Conservation (phyloP, 2,888 invertebrate genomes). For the Melinaea menophilus region DNA sequence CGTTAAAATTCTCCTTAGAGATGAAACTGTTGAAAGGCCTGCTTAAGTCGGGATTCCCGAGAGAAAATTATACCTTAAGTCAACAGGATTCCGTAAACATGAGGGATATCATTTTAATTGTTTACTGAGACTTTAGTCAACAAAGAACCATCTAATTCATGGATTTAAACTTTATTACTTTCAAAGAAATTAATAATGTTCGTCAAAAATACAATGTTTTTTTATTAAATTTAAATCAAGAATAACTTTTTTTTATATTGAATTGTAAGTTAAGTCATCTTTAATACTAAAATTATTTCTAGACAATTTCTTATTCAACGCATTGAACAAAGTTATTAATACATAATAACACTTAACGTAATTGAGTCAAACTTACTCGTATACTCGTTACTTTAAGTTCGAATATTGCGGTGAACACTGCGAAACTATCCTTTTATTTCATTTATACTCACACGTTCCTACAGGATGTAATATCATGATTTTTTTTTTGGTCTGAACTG, state of each 20-base stretch:
- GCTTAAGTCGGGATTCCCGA: no score
- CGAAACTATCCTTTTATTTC: slow-evolving; percentile 30
- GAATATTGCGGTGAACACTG: slow-evolving; percentile 22
- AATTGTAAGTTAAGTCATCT: no score
- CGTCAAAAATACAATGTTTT: neutral
- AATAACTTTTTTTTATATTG: no score
- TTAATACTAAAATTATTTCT: neutral
- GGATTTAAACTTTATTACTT: slow-evolving; percentile 42
- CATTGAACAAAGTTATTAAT: slow-evolving; percentile 24
- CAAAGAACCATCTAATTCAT: slow-evolving; percentile 57
- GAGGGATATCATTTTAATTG: slow-evolving; percentile 68
- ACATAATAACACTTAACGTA: slow-evolving; percentile 27
- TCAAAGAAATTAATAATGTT: slow-evolving; percentile 30
- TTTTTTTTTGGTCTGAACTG: slow-evolving; percentile 13
- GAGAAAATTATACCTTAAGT: slow-evolving; percentile 65
- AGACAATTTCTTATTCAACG: slow-evolving; percentile 7
- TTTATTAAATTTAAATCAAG: no score
- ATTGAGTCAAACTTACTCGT: slow-evolving; percentile 25
- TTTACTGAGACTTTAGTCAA: slow-evolving; percentile 62
- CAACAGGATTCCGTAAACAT: slow-evolving; percentile 59
- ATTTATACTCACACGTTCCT: slow-evolving; percentile 23
- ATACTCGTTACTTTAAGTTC: slow-evolving; percentile 34
- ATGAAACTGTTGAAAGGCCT: slow-evolving; percentile 52
- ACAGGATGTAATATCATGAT: slow-evolving; percentile 25
- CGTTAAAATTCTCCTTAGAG: slow-evolving; percentile 49